Base-by-base conservation (phyloP, 1,140 invertebrate genomes). In the Streblospio benedicti region DNA sequence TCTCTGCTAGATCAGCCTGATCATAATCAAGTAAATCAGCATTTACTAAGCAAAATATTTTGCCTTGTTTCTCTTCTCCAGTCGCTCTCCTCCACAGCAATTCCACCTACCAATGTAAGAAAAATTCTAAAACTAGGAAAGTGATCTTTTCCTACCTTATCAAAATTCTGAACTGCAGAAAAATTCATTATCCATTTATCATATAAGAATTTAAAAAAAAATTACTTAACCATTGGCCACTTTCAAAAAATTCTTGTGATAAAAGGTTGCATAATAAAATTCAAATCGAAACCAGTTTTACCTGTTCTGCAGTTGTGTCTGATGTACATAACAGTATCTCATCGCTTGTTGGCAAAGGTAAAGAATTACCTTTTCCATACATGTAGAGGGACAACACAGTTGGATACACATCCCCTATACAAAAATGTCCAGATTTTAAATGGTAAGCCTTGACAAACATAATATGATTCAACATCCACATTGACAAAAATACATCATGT, bases 261-360 rank as follows among this genome's bases (percentile, higher is more conserved):
- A n/a, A n/a, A n/a, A n/a, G n/a, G n/a, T n/a, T n/a, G n/a, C n/a
- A n/a, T n/a, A n/a, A n/a, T n/a, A n/a, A n/a, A n/a, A n/a, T n/a
- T n/a, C n/a, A n/a, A n/a, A n/a, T n/a, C n/a, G n/a, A n/a, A n/a
- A n/a, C n/a, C n/a, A n/a, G n/a, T n/a, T 16, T 59, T 60, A 76
- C 71, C 60, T 75, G 60, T 65, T 76, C 73, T 25, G 61, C 54
- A 18, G 67, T 69, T 38, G 74, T 76, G 27, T 65, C 51, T 32
- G 52, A 5, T 41, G 70, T 65, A 62, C 74, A 76, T 20, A 75
- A 27, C 2, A 76, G 65, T 23, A 76, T 65, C 55, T 76, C 74
- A 59, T 73, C 70, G 32, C 65, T 59, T 44, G 61, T 53, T 27
- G 74, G 74, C 18, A 72, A 60, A 2, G 69, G 64, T 12, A 41